A percentile compares a stretch with the other conserved stretches of the same genome.
Evolutionary conservation across 1,140 invertebrate species (phyloP).

Genomic region (Euura saliciscinereae): DNA sequence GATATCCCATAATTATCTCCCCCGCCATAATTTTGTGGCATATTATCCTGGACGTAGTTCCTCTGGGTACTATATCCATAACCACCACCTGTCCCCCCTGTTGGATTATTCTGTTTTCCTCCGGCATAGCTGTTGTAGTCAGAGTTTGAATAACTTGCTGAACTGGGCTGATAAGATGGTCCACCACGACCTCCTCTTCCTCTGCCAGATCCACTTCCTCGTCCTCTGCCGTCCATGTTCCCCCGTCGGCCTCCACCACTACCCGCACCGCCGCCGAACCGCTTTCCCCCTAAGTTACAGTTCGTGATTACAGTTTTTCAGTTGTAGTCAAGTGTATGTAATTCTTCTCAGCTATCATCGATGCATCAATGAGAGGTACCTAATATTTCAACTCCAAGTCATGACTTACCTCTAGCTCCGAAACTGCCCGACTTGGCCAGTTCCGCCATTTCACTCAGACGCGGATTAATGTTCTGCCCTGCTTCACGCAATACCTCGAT

Average conservation of each 20-base stretch:
- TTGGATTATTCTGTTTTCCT: slow-evolving; percentile 28
- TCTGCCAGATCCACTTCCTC: slow-evolving; percentile 31
- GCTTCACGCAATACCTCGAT: slow-evolving; percentile 74
- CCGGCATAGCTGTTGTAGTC: slow-evolving; percentile 35
- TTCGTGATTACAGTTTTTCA: background rate
- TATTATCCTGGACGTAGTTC: slow-evolving; percentile 35
- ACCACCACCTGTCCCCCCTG: slow-evolving; percentile 21
- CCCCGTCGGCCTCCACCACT: slow-evolving; percentile 37
- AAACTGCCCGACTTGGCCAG: slow-evolving; percentile 50
- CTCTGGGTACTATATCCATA: slow-evolving; percentile 45
- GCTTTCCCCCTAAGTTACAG: slow-evolving; percentile 39
- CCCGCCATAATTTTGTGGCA: slow-evolving; percentile 32
- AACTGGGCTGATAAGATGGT: slow-evolving; percentile 36
- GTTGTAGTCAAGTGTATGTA: background rate
- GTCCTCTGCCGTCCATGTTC: slow-evolving; percentile 29
- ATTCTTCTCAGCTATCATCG: slow-evolving; percentile 10
- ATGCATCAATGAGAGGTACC: background rate
- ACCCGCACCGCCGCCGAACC: slow-evolving; percentile 40
- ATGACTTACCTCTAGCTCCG: slow-evolving; percentile 43
- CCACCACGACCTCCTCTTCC: slow-evolving; percentile 37
- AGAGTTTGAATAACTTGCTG: slow-evolving; percentile 36
- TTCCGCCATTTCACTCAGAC: slow-evolving; percentile 62
- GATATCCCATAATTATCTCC: slow-evolving; percentile 34
- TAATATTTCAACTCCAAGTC: slow-evolving; percentile 8
- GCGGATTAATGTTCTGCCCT: slow-evolving; percentile 71